Base-by-base conservation (phyloP, 30 jellyfish, hydroid and myxozoan species). In the Turritopsis dohrnii region DNA sequence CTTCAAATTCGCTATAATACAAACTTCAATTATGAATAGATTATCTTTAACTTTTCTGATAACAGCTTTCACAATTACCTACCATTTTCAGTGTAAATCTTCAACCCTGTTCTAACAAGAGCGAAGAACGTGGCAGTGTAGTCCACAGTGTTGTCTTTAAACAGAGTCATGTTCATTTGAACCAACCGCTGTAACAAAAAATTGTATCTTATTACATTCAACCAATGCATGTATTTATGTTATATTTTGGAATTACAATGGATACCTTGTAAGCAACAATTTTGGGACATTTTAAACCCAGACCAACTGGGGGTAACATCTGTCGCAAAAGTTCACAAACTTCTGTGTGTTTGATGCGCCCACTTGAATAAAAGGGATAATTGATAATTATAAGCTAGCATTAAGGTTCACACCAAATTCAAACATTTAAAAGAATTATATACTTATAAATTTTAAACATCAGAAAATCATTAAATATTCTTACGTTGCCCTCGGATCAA, bases 71-170 rank as follows among this genome's bases (percentile, higher is more conserved):
- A 5, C 5, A 41, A 3, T 41, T 13, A 41, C 60, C 60, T 69
- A 80, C 93, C 93, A 71, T 86, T 88, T 23, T 90, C 96, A 16
- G 89, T 65, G 82, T 89, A 86, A 21, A 90, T 83, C 25, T 86
- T 80, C 88, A 90, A 72, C 7, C 97, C 97, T 0, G 97, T 90
- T 30, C 97, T 89, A 28, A 90, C 97, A 23, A 90, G 89, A 66
- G 93, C 96, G 71, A 90, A 90, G 81, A 90, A 71, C 18, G 93
- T 86, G 17, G 89, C 96, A 28, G 90, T 86, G 89, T 81, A 90
- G 65, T 83, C 96, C 54, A 90, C 97, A 18, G 93, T 86, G 69
- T 83, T 93, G 72, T 90, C 94, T 22, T 84, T 89, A 66, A 52
- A 85, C 74, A 86, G 76, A 21, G 88, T 87, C 97, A 86, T 87